Conservation (phyloP, 2,113 vertebrate genomes). For the Gasterosteus aculeatus region DNA sequence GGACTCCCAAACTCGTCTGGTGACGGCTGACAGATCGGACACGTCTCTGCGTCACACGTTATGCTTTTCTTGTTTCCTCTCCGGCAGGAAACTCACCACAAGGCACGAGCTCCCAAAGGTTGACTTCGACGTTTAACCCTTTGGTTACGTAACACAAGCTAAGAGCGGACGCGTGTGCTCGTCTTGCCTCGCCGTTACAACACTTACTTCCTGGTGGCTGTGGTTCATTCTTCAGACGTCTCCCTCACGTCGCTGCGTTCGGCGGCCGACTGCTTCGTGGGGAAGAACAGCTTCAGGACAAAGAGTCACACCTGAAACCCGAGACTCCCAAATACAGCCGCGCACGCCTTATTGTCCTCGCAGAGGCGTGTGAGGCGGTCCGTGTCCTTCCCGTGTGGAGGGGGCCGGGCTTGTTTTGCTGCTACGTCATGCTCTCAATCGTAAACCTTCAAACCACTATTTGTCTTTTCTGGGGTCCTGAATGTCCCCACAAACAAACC, state of each 20-base stretch:
- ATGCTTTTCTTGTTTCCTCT: neutral
- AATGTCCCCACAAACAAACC: neutral
- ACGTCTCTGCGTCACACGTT: neutral
- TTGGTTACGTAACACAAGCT: neutral
- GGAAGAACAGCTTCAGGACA: slow-evolving; percentile 45
- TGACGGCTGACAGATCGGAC: slow-evolving; percentile 15
- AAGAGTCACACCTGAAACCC: slow-evolving; percentile 42
- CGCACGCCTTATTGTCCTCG: slow-evolving; percentile 6
- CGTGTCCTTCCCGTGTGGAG: slow-evolving; percentile 29
- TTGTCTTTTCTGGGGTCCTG: neutral
- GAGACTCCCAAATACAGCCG: slow-evolving; percentile 37
- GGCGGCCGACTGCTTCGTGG: neutral
- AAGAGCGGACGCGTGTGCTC: slow-evolving; percentile 5
- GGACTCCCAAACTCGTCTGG: slow-evolving; percentile 3
- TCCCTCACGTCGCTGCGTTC: neutral
- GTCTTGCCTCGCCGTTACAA: slow-evolving; percentile 16
- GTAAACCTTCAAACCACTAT: neutral
- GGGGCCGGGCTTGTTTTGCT: slow-evolving; percentile 37
- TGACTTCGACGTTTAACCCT: neutral
- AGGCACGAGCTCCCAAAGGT: neutral
- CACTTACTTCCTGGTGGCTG: slow-evolving; percentile 70
- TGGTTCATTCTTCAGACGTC: slow-evolving; percentile 49
- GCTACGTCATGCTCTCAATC: slow-evolving; percentile 24
- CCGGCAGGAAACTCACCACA: neutral
- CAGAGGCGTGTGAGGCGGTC: neutral